Evolutionary conservation across 2,797 vertebrate genomes (phyloP).

Genomic region (Spinus olivaceus): DNA sequence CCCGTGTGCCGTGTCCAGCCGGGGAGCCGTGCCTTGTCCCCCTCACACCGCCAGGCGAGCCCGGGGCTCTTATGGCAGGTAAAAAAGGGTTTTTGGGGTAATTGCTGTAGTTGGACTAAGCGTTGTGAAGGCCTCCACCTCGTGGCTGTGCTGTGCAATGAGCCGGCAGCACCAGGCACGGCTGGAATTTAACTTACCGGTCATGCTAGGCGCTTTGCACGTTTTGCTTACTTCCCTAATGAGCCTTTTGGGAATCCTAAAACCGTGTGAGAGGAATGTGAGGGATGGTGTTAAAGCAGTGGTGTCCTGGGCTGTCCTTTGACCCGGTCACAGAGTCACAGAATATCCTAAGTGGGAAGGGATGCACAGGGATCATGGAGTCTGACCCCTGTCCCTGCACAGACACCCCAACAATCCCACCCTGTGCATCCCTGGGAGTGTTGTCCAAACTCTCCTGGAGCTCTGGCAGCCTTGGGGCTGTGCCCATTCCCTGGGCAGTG

Average conservation of each 20-base stretch:
- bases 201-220: neutral
- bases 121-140: slow-evolving; percentile 67
- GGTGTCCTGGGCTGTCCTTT: neutral
- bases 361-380: no score
- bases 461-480: neutral
- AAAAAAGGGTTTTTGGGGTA: neutral
- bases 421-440: fast-evolving
- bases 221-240: neutral
- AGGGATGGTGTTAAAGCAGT: neutral
- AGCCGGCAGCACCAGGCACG: neutral
- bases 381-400: neutral
- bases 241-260: neutral
- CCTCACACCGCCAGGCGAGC: neutral
- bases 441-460: fast-evolving
- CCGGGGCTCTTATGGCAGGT: neutral
- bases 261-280: neutral
- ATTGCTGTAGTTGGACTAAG: neutral
- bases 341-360: neutral
- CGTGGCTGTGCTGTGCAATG: slow-evolving; percentile 44
- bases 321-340: neutral
- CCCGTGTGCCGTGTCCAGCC: no score
- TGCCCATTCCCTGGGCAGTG: neutral
- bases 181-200: neutral
- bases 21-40: no score
- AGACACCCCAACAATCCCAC: neutral